phyloP scores from a whole-genome alignment of 2,113 vertebrate species.

The Caracal caracal region DNA sequence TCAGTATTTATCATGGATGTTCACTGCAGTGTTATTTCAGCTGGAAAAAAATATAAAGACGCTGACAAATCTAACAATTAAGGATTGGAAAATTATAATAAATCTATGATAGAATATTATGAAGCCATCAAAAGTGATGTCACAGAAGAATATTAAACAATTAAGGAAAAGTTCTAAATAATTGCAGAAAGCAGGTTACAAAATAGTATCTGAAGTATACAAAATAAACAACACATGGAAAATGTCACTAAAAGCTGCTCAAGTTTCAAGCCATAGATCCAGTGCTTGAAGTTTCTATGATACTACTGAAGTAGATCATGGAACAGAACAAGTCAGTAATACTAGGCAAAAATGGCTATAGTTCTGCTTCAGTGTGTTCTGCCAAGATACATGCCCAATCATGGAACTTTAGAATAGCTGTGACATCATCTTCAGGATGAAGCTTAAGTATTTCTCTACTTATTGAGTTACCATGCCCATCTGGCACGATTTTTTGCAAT shows the following conservation, averaged over 20 bases:
- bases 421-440: constrained; percentile 48
- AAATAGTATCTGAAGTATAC: background rate
- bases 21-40: background rate
- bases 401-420: constrained; percentile 43
- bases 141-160: background rate
- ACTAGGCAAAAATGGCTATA: background rate
- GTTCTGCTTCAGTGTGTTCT: background rate
- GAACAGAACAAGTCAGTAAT: constrained; percentile 14
- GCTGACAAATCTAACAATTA: background rate
- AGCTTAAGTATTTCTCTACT: constrained; percentile 37
- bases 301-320: background rate
- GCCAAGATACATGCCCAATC: constrained; percentile 36
- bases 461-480: background rate
- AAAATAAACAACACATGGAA: background rate
- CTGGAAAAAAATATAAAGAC: constrained; percentile 13
- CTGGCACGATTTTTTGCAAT: background rate
- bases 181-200: background rate
- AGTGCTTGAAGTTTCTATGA: background rate
- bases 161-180: background rate
- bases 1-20: background rate
- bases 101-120: background rate
- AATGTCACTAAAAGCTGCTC: background rate
- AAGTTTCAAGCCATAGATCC: background rate
- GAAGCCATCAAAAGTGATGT: constrained; percentile 34
- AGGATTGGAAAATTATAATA: background rate